A percentile compares a stretch with the other conserved stretches of the same genome.
These are phyloP conservation scores for Felis chaus DNA, from an alignment of 2,113 vertebrate species.

Conservation along the genomic window DNA sequence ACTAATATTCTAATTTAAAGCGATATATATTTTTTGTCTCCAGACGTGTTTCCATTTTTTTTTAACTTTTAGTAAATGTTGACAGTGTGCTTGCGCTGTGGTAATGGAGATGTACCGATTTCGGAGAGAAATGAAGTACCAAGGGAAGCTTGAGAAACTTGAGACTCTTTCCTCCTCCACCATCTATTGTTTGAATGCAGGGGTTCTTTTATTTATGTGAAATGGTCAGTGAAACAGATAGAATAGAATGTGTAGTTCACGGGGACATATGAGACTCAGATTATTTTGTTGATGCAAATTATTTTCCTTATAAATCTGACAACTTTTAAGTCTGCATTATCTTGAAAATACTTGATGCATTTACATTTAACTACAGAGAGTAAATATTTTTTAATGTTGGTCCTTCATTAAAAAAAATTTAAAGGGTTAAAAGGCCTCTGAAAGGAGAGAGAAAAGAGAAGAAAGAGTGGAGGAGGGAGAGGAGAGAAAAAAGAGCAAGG, in stretches of 20 bases:
- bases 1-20: not conserved
- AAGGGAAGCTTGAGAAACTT: not conserved
- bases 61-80: not conserved
- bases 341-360: not conserved
- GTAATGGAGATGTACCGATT: not conserved
- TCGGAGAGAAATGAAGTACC: not conserved
- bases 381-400: not conserved
- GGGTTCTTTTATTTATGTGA: not conserved
- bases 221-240: not conserved
- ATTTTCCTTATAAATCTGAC: not conserved
- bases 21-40: not conserved
- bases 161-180: not conserved
- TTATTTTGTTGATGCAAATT: not conserved
- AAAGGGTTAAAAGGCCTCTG: not conserved
- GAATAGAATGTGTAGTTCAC: not conserved
- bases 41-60: not conserved
- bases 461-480: accelerated
- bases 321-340: not conserved
- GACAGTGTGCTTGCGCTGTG: not conserved
- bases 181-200: not conserved
- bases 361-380: not conserved
- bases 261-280: not conserved
- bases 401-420: not conserved
- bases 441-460: not conserved
- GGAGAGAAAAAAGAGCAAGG: accelerated